phyloP scores from a whole-genome alignment of 1,140 invertebrate species.

The Hormaphis cornu region DNA sequence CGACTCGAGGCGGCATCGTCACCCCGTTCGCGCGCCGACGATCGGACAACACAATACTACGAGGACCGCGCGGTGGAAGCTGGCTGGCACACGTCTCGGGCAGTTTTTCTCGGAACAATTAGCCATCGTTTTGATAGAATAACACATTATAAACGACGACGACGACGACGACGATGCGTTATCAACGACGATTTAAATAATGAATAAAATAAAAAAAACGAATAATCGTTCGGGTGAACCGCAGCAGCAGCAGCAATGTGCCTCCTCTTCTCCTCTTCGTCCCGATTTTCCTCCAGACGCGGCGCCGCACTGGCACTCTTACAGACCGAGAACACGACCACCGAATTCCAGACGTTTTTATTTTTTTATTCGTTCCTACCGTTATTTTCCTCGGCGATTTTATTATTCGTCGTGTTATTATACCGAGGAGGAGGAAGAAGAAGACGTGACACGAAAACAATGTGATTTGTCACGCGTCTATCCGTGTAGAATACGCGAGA shows the following conservation, averaged over 20 bases:
- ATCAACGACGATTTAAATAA: background rate
- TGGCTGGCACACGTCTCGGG: constrained; percentile 3
- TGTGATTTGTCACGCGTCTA: constrained; percentile 28
- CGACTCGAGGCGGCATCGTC: background rate
- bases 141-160: background rate
- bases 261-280: background rate
- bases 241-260: background rate
- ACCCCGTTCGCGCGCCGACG: background rate
- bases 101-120: constrained; percentile 8
- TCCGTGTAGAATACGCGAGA: too few relatives aligned
- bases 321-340: background rate
- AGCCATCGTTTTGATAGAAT: background rate
- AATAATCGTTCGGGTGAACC: constrained; percentile 6
- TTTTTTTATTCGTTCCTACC: background rate
- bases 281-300: background rate
- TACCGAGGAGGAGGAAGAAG: too few relatives aligned
- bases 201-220: background rate
- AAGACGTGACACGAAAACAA: constrained; percentile 20
- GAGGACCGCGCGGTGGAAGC: too few relatives aligned
- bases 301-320: background rate
- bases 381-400: constrained; percentile 17
- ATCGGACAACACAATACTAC: too few relatives aligned
- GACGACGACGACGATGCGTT: background rate
- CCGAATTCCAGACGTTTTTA: background rate
- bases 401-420: too few relatives aligned